These are phyloP conservation scores for Gobiocypris rarus DNA, from an alignment of 2,113 vertebrate species.

Conservation along the genomic window DNA sequence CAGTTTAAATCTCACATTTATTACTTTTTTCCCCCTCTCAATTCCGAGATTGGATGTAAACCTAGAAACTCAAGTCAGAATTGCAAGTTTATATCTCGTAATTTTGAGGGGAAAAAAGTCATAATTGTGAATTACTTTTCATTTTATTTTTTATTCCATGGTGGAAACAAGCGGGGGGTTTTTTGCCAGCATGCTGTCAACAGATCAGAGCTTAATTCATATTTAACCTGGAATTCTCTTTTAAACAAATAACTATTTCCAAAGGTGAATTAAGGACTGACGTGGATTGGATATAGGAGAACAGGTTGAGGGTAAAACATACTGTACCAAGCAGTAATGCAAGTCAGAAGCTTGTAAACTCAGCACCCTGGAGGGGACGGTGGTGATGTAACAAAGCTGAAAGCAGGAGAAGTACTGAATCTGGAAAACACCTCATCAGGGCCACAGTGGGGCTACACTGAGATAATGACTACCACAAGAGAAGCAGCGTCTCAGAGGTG, in stretches of 20 bases:
- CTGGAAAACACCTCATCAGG: constrained; percentile 49
- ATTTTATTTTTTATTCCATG: no score
- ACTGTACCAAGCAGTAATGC: background rate
- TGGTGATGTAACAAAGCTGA: constrained; percentile 39
- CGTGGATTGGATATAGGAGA: background rate
- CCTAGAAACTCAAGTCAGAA: no score
- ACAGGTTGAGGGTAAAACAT: constrained; percentile 8
- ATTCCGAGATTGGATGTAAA: no score
- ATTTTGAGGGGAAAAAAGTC: no score
- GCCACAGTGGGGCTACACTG: constrained; percentile 33
- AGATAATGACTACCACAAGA: constrained; percentile 55
- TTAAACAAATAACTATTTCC: background rate
- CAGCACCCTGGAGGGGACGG: constrained; percentile 6
- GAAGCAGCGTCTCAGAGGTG: constrained; percentile 43
- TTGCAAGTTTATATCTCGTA: no score
- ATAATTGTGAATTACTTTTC: no score
- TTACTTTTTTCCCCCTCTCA: accelerated
- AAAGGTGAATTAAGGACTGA: constrained; percentile 3
- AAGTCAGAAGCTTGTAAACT: constrained; percentile 26
- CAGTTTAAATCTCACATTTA: no score
- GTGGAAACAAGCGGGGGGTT: no score
- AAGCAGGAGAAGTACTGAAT: constrained; percentile 29
- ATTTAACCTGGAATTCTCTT: background rate
- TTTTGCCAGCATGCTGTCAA: background rate
- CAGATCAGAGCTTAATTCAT: background rate